Conservation (phyloP, 2,888 invertebrate genomes). For the Chrysotoxum bicinctum region DNA sequence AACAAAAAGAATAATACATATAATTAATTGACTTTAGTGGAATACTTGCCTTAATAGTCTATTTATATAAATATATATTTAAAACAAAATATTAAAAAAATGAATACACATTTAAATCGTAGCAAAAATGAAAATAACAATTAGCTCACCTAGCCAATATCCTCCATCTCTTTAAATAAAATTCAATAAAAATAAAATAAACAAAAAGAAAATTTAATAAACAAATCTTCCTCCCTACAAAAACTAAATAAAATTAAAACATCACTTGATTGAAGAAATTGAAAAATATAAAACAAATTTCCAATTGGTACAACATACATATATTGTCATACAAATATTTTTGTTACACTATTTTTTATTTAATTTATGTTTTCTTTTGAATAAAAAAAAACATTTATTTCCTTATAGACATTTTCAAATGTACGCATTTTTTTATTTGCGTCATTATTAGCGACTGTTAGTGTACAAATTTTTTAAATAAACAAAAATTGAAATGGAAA, state of each 20-base stretch:
- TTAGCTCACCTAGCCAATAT: slow-evolving; percentile 72
- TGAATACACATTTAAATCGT: slow-evolving; percentile 68
- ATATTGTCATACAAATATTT: slow-evolving; percentile 14
- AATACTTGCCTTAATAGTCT: slow-evolving; percentile 75
- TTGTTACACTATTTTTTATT: slow-evolving; percentile 9
- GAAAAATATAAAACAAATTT: slow-evolving; percentile 37
- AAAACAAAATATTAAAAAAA: slow-evolving; percentile 51
- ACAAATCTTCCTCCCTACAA: slow-evolving; percentile 43
- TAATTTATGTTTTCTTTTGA: background rate
- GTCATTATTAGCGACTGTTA: slow-evolving; percentile 73
- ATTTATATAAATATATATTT: slow-evolving; percentile 72
- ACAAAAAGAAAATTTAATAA: slow-evolving; percentile 60
- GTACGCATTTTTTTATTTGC: slow-evolving; percentile 72
- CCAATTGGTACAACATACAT: slow-evolving; percentile 57
- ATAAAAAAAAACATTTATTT: slow-evolving; percentile 18
- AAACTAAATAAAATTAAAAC: slow-evolving; percentile 43
- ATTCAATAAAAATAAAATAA: slow-evolving; percentile 50
- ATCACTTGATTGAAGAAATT: slow-evolving; percentile 59
- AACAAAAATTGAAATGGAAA: slow-evolving; percentile 43
- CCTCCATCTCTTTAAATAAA: slow-evolving; percentile 65
- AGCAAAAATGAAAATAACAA: slow-evolving; percentile 53
- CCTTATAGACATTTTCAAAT: slow-evolving; percentile 61
- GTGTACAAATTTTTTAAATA: slow-evolving; percentile 72
- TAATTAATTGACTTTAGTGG: slow-evolving; percentile 74
- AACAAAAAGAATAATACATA: slow-evolving; percentile 64